These are phyloP conservation scores for Cotesia chilonis DNA, from an alignment of 1,140 invertebrate genomes.

Conservation along the genomic window DNA sequence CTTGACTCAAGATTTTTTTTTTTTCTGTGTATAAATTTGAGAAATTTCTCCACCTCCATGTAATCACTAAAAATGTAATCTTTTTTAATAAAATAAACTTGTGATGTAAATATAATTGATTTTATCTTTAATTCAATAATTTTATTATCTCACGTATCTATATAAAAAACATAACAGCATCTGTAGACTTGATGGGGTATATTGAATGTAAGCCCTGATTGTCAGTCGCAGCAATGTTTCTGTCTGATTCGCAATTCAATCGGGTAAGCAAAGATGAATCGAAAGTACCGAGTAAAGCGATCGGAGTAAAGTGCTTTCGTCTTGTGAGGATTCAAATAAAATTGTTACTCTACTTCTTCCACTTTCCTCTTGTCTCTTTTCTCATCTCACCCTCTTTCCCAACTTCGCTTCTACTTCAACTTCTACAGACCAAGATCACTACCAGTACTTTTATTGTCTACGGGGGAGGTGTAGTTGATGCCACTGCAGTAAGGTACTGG, in stretches of 20 bases:
- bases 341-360: not conserved
- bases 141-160: constrained; percentile 6
- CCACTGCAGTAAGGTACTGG: no score
- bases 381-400: no score
- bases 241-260: constrained; percentile 27
- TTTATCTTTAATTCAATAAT: constrained; percentile 2
- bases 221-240: constrained; percentile 31
- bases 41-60: no score
- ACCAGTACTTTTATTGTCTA: no score
- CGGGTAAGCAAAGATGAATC: constrained; percentile 33
- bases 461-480: not conserved
- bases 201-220: constrained; percentile 34
- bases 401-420: no score
- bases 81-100: no score
- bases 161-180: constrained; percentile 31
- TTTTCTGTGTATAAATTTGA: no score
- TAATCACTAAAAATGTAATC: no score
- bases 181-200: constrained; percentile 38
- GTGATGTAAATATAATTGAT: no score
- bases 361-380: no score
- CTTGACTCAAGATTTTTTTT: no score
- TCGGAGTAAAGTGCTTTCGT: constrained; percentile 15
- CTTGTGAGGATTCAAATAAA: constrained; percentile 7
- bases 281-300: constrained; percentile 11
- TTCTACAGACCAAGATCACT: no score